A percentile compares a stretch with the other conserved stretches of the same genome.
Evolutionary conservation across 2,113 vertebrate species (phyloP).

Genomic region (Pungitius pungitius): DNA sequence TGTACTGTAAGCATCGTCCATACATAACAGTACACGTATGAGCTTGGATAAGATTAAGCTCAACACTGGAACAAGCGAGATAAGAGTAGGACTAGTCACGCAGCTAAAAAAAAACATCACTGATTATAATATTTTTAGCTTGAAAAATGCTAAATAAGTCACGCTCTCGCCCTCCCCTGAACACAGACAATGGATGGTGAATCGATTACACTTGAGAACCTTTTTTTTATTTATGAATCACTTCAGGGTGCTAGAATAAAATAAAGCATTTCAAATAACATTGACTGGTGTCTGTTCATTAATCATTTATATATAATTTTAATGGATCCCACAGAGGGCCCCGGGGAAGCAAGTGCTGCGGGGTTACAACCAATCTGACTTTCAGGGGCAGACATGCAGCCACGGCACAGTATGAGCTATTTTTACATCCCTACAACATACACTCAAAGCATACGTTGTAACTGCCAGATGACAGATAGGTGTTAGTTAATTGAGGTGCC

Average conservation of each 20-base stretch:
- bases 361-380: constrained; percentile 42
- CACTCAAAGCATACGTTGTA: constrained; percentile 40
- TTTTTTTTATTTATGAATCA: neutral
- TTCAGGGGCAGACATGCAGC: constrained; percentile 29
- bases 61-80: constrained; percentile 48
- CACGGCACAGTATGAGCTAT: constrained; percentile 33
- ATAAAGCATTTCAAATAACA: constrained; percentile 10
- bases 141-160: neutral
- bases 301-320: constrained; percentile 47
- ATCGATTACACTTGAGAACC: neutral
- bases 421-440: constrained; percentile 34
- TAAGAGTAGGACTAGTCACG: constrained; percentile 41
- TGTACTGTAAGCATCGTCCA: constrained; percentile 35
- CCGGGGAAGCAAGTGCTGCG: constrained; percentile 43
- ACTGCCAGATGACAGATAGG: constrained; percentile 26
- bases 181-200: neutral
- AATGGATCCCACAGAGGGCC: constrained; percentile 34
- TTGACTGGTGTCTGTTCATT: constrained; percentile 23
- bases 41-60: constrained; percentile 48
- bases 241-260: neutral
- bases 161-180: neutral
- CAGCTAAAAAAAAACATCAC: neutral
- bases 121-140: neutral
- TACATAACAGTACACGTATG: constrained; percentile 27
- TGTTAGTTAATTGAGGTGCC: neutral